A percentile compares a stretch with the other conserved stretches of the same genome.
Evolutionary conservation across 2,797 vertebrate species (phyloP).

Genomic region (Myiotriccus ornatus): DNA sequence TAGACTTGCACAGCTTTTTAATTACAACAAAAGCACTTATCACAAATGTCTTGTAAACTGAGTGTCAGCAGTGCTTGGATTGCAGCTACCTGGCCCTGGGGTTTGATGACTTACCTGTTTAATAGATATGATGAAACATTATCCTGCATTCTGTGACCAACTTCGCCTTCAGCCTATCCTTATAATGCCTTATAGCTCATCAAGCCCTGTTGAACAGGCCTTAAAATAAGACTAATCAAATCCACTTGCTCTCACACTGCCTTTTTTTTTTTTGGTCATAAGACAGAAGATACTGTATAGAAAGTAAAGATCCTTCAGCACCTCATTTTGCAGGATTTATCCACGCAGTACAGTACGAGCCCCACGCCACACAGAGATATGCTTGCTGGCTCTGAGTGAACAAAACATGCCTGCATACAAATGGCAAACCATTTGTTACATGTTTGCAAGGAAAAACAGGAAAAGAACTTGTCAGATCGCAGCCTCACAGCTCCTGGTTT

Average conservation of each 20-base stretch:
- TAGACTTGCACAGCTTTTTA: constrained; percentile 41
- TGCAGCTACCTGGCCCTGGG: not conserved
- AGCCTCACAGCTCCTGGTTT: not conserved
- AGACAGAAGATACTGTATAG: not conserved
- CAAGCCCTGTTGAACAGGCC: not conserved
- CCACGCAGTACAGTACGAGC: not conserved
- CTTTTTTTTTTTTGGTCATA: not conserved
- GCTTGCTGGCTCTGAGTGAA: not conserved
- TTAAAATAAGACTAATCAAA: not conserved
- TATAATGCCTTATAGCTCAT: not conserved
- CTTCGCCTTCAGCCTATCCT: not conserved
- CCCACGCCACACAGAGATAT: not conserved
- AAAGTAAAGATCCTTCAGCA: not conserved
- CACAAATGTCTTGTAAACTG: constrained; percentile 28
- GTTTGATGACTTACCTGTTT: not conserved
- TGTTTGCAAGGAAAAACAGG: not conserved
- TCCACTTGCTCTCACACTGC: not conserved
- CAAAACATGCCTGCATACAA: not conserved
- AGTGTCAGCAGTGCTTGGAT: not conserved
- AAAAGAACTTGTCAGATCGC: not conserved
- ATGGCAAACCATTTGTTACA: not conserved
- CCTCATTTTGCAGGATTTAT: not conserved
- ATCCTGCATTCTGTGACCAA: not conserved
- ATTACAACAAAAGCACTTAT: constrained; percentile 36
- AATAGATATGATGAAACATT: not conserved